Evolutionary conservation across 2,113 vertebrate genomes (phyloP).

Genomic region (Gymnorhina tibicen): DNA sequence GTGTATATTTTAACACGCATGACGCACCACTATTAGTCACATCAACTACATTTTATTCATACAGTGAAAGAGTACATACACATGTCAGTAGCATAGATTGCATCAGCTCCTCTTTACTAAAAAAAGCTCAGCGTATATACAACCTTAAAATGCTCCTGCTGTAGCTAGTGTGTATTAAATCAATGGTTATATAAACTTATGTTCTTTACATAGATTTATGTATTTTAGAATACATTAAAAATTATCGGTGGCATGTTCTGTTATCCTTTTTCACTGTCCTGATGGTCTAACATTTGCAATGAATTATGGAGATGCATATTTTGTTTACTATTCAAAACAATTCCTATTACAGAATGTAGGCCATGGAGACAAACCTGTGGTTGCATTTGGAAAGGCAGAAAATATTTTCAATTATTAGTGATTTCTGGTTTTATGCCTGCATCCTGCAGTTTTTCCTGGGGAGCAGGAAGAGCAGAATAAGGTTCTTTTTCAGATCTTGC

Average conservation of each 20-base stretch:
- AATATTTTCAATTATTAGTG: neutral
- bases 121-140: slow-evolving; percentile 46
- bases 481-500: neutral
- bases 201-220: slow-evolving; percentile 31
- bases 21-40: neutral
- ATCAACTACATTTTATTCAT: slow-evolving; percentile 67
- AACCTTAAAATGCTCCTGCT: slow-evolving; percentile 47
- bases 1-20: neutral
- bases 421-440: neutral
- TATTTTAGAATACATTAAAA: slow-evolving; percentile 61
- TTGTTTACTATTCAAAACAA: neutral
- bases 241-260: slow-evolving; percentile 29
- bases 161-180: slow-evolving; percentile 25
- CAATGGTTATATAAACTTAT: slow-evolving; percentile 41
- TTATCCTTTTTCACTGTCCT: slow-evolving; percentile 30
- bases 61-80: slow-evolving; percentile 31
- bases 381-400: neutral
- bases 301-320: neutral
- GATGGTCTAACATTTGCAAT: neutral
- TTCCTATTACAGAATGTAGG: neutral
- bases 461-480: neutral
- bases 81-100: slow-evolving; percentile 15
- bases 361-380: neutral
- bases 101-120: slow-evolving; percentile 49
- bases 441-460: neutral